These are phyloP conservation scores for Axis porcinus DNA, from an alignment of 2,113 vertebrate genomes.

Conservation along the genomic window DNA sequence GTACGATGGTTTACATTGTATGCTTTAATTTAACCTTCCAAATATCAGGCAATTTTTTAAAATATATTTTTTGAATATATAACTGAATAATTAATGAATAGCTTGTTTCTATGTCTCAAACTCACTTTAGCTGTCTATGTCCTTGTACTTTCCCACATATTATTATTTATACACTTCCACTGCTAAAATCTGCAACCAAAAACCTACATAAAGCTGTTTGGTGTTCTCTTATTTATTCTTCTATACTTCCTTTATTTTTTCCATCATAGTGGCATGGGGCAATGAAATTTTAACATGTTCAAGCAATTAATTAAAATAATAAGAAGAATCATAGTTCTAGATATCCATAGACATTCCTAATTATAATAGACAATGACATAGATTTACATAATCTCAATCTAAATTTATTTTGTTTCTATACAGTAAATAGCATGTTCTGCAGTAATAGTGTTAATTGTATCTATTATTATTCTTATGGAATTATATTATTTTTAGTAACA, in stretches of 20 bases:
- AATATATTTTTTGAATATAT: not conserved
- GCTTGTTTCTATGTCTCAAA: not conserved
- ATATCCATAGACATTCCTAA: not conserved
- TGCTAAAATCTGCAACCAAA: not conserved
- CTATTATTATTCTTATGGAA: not conserved
- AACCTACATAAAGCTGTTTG: not conserved
- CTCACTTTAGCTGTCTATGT: not conserved
- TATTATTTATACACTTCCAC: not conserved
- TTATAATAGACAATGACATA: not conserved
- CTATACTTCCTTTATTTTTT: not conserved
- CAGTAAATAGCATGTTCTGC: not conserved
- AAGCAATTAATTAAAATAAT: not conserved
- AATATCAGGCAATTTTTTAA: not conserved
- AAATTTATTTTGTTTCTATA: not conserved
- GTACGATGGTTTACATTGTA: not conserved
- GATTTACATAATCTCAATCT: not conserved
- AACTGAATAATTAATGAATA: not conserved
- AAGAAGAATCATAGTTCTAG: not conserved
- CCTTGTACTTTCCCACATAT: not conserved
- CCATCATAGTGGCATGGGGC: not conserved
- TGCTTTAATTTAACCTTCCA: not conserved
- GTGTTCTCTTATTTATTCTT: not conserved
- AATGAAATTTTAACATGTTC: not conserved
- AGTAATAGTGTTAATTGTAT: not conserved
- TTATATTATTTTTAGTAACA: not conserved